These are phyloP conservation scores for Ctena decussata DNA, from an alignment of 2,888 invertebrate genomes.

Conservation along the genomic window DNA sequence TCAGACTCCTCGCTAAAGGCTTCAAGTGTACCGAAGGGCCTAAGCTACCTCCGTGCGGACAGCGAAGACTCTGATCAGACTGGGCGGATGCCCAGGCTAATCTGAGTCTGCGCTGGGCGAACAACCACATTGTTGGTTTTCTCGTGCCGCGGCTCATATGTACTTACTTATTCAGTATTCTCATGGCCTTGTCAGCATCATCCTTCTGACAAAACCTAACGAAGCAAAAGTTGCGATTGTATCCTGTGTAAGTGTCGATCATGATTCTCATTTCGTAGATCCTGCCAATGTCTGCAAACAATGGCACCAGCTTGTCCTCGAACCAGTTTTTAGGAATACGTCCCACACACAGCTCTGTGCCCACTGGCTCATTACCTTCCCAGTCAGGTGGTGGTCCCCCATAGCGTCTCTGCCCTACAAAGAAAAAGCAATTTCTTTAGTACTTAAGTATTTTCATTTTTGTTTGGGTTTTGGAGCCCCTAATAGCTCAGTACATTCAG, in stretches of 20 bases:
- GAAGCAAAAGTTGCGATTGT: slow-evolving; percentile 59
- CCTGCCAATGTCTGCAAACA: slow-evolving; percentile 52
- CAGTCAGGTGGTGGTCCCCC: slow-evolving; percentile 61
- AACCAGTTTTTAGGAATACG: slow-evolving; percentile 58
- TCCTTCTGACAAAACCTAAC: slow-evolving; percentile 52
- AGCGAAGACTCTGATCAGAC: no score
- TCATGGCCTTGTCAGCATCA: slow-evolving; percentile 45
- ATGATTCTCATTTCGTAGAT: slow-evolving; percentile 57
- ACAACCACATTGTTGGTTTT: no score
- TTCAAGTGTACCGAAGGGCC: no score
- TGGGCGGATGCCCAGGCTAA: no score
- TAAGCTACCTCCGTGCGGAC: no score
- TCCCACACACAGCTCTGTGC: slow-evolving; percentile 47
- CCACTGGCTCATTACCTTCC: slow-evolving; percentile 46
- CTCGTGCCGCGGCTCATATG: no score
- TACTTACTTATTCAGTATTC: slow-evolving; percentile 20
- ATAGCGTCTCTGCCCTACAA: slow-evolving; percentile 51
- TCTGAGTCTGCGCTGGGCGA: no score
- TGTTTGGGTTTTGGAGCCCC: no score
- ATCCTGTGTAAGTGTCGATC: slow-evolving; percentile 55
- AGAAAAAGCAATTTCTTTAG: not conserved
- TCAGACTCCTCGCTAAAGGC: no score
- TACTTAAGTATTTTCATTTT: no score
- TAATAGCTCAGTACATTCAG: no score
- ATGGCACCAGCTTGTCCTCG: slow-evolving; percentile 60